Evolutionary conservation across 2,113 vertebrate genomes (phyloP).

Genomic region (Dipodomys spectabilis): DNA sequence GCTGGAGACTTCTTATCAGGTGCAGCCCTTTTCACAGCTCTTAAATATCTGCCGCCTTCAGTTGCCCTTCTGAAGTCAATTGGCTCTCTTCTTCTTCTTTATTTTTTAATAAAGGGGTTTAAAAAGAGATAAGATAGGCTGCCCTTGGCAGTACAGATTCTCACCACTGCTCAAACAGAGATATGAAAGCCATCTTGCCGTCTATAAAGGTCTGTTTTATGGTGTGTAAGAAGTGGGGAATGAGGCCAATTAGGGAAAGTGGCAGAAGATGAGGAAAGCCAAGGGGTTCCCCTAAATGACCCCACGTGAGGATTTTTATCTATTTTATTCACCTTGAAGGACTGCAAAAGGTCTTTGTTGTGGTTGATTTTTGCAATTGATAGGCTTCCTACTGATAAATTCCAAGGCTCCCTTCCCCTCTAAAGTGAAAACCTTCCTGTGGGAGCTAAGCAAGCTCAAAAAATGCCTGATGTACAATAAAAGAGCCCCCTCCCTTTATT

Average conservation of each 20-base stretch:
- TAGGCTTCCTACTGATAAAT: neutral
- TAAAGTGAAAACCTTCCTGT: neutral
- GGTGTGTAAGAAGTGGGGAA: neutral
- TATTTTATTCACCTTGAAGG: neutral
- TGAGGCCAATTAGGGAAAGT: neutral
- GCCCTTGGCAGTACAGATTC: neutral
- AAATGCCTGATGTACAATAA: neutral
- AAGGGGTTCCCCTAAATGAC: neutral
- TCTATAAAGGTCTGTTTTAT: neutral
- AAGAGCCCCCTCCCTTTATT: neutral
- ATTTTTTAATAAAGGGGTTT: neutral
- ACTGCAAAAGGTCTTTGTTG: neutral
- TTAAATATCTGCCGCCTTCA: neutral
- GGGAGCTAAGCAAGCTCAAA: slow-evolving; percentile 14
- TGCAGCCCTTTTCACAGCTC: neutral
- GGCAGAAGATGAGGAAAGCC: neutral
- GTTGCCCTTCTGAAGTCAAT: neutral
- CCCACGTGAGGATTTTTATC: neutral
- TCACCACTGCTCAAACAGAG: neutral
- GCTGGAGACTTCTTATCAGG: neutral
- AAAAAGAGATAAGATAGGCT: neutral
- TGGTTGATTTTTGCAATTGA: neutral
- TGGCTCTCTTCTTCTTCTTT: neutral
- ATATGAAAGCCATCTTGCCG: neutral
- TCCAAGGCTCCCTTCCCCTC: neutral